Evolutionary conservation across 2,113 vertebrate species (phyloP).

Genomic region (Bambusicola thoracicus): DNA sequence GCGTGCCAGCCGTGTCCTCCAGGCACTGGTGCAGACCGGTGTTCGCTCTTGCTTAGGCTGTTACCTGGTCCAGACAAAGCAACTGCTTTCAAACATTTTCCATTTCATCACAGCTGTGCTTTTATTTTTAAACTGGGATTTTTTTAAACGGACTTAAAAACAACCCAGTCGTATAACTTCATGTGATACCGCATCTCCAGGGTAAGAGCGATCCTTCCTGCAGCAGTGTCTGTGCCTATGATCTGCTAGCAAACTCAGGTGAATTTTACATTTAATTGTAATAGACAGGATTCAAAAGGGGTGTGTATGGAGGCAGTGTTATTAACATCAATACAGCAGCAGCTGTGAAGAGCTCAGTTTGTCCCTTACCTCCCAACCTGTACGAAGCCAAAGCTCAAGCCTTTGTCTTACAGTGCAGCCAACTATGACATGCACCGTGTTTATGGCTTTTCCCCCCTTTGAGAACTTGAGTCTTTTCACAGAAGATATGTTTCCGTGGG

Average conservation of each 20-base stretch:
- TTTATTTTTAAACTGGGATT: neutral
- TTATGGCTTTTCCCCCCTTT: neutral
- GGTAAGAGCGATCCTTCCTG: neutral
- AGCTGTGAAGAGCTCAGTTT: neutral
- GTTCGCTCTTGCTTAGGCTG: conserved; percentile 27
- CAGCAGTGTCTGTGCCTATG: neutral
- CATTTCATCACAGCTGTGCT: conserved; percentile 12
- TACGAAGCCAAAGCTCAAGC: neutral
- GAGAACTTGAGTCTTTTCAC: conserved; percentile 25
- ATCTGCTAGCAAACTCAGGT: neutral
- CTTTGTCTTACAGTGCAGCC: neutral
- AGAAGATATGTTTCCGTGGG: conserved; percentile 29
- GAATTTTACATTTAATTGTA: neutral
- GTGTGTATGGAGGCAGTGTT: neutral
- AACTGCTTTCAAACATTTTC: conserved; percentile 47
- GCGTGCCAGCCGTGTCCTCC: conserved; percentile 46
- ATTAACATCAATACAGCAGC: neutral
- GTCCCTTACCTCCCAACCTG: neutral
- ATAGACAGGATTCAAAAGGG: neutral
- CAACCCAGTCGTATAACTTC: fast-evolving
- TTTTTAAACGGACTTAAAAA: neutral
- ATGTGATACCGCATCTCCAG: neutral
- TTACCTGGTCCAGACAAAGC: conserved; percentile 38
- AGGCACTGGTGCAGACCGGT: conserved; percentile 48
- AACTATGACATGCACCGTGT: neutral